Evolutionary conservation across 2,888 invertebrate genomes (phyloP).

Genomic region (Sinodicranocentrus sp.): DNA sequence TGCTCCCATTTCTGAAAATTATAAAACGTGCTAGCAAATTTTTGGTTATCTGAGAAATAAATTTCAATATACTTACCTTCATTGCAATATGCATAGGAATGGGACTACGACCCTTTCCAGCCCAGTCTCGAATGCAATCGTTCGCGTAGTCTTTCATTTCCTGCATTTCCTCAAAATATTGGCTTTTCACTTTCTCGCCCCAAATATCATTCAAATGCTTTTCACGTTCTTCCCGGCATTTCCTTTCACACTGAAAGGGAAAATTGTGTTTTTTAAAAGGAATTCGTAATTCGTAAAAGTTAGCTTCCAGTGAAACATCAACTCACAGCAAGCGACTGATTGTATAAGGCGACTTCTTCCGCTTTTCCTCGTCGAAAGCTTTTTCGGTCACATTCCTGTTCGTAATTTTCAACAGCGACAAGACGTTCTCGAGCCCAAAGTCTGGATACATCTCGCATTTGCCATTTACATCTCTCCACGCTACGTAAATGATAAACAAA

Average conservation of each 20-base stretch:
- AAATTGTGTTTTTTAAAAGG: too few relatives aligned
- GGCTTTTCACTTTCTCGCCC: conserved; percentile 65
- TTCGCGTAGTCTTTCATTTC: conserved; percentile 75
- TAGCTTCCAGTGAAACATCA: too few relatives aligned
- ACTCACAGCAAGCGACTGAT: conserved; percentile 70
- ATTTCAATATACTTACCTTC: conserved; percentile 66
- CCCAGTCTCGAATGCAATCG: conserved; percentile 73
- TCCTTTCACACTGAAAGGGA: conserved; percentile 63
- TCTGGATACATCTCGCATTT: conserved; percentile 50
- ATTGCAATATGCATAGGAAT: conserved; percentile 71
- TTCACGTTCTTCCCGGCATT: conserved; percentile 49
- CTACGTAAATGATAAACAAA: conserved; percentile 34
- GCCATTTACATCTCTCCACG: conserved; percentile 53
- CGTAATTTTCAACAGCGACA: conserved; percentile 68
- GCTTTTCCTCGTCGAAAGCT: conserved; percentile 58
- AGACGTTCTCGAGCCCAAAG: conserved; percentile 69
- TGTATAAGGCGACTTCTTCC: conserved; percentile 69
- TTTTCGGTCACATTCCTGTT: conserved; percentile 67
- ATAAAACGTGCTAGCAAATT: background rate
- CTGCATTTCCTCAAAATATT: conserved; percentile 71
- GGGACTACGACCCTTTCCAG: conserved; percentile 69
- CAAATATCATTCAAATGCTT: conserved; percentile 61
- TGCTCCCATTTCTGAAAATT: conserved; percentile 75
- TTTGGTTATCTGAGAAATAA: background rate
- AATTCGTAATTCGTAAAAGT: too few relatives aligned